These are phyloP conservation scores for Platyrinchus mystaceus DNA, from an alignment of 2,797 vertebrate species.

Conservation along the genomic window DNA sequence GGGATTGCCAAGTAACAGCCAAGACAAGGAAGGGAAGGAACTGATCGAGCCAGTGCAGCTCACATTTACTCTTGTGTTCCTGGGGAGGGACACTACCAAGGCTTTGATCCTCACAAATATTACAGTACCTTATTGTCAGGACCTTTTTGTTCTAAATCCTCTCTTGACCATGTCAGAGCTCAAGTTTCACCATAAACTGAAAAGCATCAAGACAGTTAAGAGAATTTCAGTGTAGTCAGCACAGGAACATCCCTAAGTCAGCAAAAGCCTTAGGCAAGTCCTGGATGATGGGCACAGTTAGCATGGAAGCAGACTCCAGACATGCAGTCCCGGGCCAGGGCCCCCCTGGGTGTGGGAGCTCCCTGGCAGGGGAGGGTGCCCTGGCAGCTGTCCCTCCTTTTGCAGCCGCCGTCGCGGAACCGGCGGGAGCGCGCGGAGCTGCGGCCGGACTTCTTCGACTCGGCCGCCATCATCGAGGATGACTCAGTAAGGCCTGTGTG, in stretches of 20 bases:
- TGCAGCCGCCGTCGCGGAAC: constrained; percentile 96
- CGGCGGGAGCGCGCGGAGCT: constrained; percentile 95
- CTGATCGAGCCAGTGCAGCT: neutral
- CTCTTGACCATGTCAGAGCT: neutral
- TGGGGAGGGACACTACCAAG: neutral
- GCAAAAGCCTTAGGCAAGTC: neutral
- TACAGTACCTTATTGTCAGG: neutral
- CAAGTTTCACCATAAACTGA: neutral
- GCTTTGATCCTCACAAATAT: neutral
- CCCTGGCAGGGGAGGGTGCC: too few species aligned
- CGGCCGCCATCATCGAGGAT: constrained; percentile 98
- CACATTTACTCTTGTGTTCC: neutral
- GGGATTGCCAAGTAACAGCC: neutral
- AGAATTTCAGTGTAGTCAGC: neutral
- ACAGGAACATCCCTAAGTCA: neutral
- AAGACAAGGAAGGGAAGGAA: neutral
- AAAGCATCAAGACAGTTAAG: neutral
- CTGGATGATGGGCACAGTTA: too few species aligned
- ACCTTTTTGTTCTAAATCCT: neutral
- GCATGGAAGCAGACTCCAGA: too few species aligned
- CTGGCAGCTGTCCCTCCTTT: neutral
- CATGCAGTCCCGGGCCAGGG: too few species aligned
- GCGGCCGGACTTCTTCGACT: constrained; percentile 99
- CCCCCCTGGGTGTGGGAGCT: too few species aligned
- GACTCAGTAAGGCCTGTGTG: constrained; percentile 87